Percentiles rank a stretch among this genome's conserved stretches.
These are phyloP conservation scores for Larimichthys crocea DNA, from an alignment of 2,113 vertebrate genomes.

Conservation along the genomic window DNA sequence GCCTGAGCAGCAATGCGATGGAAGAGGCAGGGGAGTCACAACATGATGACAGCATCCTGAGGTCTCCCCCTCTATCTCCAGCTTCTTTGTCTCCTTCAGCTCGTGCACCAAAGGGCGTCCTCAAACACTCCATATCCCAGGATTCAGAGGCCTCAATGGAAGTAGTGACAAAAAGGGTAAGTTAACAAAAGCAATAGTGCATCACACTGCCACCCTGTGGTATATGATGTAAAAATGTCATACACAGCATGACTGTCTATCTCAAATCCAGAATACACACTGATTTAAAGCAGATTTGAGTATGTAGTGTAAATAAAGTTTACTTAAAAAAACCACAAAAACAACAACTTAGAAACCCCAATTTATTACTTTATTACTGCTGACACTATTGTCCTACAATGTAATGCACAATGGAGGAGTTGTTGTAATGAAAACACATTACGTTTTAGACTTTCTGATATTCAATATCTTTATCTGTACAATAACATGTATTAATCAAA, in stretches of 20 bases:
- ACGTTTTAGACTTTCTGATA: no score
- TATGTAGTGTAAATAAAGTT: background rate
- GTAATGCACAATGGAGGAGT: no score
- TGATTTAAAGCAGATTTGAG: background rate
- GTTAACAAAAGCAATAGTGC: background rate
- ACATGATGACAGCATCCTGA: background rate
- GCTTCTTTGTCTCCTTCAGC: conserved; percentile 21
- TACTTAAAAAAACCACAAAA: background rate
- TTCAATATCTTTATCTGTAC: background rate
- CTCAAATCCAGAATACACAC: background rate
- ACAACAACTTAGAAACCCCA: no score
- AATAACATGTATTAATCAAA: background rate
- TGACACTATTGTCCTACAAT: no score
- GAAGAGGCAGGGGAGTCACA: conserved; percentile 33
- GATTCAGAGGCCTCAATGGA: conserved; percentile 68
- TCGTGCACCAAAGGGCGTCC: conserved; percentile 58
- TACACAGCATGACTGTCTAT: background rate
- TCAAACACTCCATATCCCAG: conserved; percentile 59
- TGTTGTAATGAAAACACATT: no score
- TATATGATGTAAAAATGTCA: background rate
- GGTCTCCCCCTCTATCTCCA: conserved; percentile 1
- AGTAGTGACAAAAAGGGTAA: conserved; percentile 79
- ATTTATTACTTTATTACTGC: no score
- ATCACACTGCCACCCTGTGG: conserved; percentile 39
- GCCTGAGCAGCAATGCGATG: conserved; percentile 32